Base-by-base conservation (phyloP, 1,140 invertebrate species). In the Bursaphelenchus mucronatus region DNA sequence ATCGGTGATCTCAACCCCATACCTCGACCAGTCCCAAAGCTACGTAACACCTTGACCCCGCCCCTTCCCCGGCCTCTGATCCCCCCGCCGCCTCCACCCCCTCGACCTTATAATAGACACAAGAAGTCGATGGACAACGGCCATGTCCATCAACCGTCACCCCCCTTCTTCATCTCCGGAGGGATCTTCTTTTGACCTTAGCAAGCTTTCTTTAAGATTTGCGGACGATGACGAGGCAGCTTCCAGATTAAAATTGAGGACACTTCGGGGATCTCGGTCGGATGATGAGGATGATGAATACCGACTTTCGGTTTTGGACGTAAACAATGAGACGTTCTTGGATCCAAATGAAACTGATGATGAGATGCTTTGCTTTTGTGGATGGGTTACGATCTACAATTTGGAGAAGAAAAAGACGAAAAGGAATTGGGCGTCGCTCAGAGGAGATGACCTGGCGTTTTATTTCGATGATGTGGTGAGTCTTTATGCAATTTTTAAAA, bases 341-440 rank as follows among this genome's bases (percentile, higher is more conserved):
- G 19, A 64, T 43, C 11, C 19, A 15, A 44, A 43, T 45, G 41
- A 46, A n/a, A 11, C 30, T 4, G 40, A 39, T 11, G 57, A 59
- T n/a, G 41, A 59, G 57, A 11, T 40, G 15, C 13, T 73, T 44
- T 73, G 74, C 52, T 73, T 75, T 47, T 73, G 68, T 41, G 71
- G 71, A 40, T 76, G 68, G 69, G 73, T 73, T 11, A 56, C 61
- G 39, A 17, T 71, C 7, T 47, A 67, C 6, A 17, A 54, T 4
- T 54, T 13, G n/a, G 70, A 54, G 39, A 70, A 61, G 59, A 71
- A 76, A 58, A 51, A 51, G 11, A 30, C 43, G n/a, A 74, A 59
- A 54, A 56, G 58, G 15, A 19, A 47, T 21, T 73, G 63, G 13
- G 62, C 53, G 61, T 46, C 53, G 39, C 52, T 76, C n/a, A 52